phyloP scores from a whole-genome alignment of 2,113 vertebrate genomes.

The Sylvicapra grimmia region DNA sequence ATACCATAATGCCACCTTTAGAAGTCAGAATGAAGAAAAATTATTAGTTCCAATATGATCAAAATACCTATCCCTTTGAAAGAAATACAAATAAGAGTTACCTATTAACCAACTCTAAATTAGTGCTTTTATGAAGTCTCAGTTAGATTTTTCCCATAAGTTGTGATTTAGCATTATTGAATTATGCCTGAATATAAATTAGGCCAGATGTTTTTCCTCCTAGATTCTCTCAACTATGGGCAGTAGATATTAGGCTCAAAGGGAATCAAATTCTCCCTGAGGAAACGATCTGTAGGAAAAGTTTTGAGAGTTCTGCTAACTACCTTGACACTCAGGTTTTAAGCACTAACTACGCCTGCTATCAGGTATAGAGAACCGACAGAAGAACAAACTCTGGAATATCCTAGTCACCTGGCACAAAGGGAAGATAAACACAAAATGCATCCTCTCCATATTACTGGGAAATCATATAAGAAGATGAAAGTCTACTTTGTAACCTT shows the following conservation, averaged over 20 bases:
- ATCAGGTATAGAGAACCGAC: neutral
- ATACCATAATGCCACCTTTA: neutral
- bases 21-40: conserved; percentile 36
- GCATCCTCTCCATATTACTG: neutral
- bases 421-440: neutral
- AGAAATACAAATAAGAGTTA: conserved; percentile 17
- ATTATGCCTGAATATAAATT: conserved; percentile 48
- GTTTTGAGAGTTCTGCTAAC: neutral
- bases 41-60: conserved; percentile 5
- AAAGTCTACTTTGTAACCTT: neutral
- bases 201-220: conserved; percentile 38
- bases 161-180: conserved; percentile 32
- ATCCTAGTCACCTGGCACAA: neutral
- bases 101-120: conserved; percentile 40
- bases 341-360: neutral
- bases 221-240: neutral
- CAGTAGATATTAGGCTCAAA: neutral
- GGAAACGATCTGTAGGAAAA: neutral
- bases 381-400: neutral
- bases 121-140: conserved; percentile 5
- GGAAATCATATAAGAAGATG: neutral
- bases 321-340: neutral
- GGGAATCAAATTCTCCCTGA: neutral
- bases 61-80: conserved; percentile 27
- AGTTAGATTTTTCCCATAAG: conserved; percentile 27